Evolutionary conservation across 1,140 invertebrate genomes (phyloP).

Genomic region (Drosophila kohkoa): DNA sequence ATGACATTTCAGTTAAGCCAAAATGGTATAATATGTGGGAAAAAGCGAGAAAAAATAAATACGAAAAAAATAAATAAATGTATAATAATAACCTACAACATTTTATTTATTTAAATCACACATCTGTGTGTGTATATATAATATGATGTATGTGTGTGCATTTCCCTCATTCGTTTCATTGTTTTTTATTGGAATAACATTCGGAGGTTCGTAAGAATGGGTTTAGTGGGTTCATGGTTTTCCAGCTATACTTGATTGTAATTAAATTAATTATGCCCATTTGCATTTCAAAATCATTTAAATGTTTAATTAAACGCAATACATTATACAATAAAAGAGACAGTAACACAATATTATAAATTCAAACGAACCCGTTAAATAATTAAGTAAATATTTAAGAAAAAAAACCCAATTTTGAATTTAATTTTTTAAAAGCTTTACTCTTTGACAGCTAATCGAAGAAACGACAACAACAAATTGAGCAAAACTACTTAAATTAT

Average conservation of each 20-base stretch:
- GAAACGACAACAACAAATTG: slow-evolving; percentile 7
- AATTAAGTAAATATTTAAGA: background rate
- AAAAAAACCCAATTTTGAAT: background rate
- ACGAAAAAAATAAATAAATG: slow-evolving; percentile 22
- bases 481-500: slow-evolving; percentile 41
- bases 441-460: slow-evolving; percentile 14
- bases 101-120: slow-evolving; percentile 67
- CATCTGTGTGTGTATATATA: slow-evolving; percentile 12
- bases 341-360: slow-evolving; percentile 39
- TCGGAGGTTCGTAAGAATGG: slow-evolving; percentile 10
- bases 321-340: slow-evolving; percentile 25
- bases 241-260: slow-evolving; percentile 59
- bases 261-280: slow-evolving; percentile 81
- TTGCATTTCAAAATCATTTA: slow-evolving; percentile 77
- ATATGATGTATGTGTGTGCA: slow-evolving; percentile 19
- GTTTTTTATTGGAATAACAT: slow-evolving; percentile 42
- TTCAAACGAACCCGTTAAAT: slow-evolving; percentile 50
- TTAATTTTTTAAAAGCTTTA: background rate
- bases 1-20: slow-evolving; percentile 69
- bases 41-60: slow-evolving; percentile 31
- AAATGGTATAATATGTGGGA: slow-evolving; percentile 46
- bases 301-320: slow-evolving; percentile 72
- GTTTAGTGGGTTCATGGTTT: slow-evolving; percentile 9
- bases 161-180: slow-evolving; percentile 46
- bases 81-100: slow-evolving; percentile 43